Percentiles rank a stretch among this genome's conserved stretches.
phyloP scores from a whole-genome alignment of 2,797 vertebrate genomes.

The Enoplosus armatus region DNA sequence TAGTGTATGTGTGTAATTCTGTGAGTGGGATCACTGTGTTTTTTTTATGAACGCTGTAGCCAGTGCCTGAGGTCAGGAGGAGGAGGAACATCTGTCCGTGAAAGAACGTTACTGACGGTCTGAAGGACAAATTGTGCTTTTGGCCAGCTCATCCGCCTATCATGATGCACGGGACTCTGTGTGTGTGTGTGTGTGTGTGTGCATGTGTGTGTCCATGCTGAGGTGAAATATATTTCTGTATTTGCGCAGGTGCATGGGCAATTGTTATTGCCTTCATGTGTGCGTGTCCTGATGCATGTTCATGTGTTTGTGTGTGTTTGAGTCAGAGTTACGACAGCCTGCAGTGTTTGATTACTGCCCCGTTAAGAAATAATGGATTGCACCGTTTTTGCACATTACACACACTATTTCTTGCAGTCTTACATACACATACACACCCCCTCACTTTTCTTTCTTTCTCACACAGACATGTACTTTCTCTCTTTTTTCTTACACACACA shows the following conservation, averaged over 20 bases:
- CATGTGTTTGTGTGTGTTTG: slow-evolving; percentile 30
- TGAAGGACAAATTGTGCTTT: slow-evolving; percentile 68
- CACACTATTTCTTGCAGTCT: slow-evolving; percentile 20
- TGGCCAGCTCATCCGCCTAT: slow-evolving; percentile 34
- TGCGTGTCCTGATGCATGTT: neutral
- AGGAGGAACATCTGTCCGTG: slow-evolving; percentile 67
- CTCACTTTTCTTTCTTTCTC: slow-evolving; percentile 18
- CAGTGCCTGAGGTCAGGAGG: slow-evolving; percentile 53
- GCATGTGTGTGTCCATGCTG: neutral
- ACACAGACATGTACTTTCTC: neutral
- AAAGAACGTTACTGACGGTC: slow-evolving; percentile 49
- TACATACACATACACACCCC: neutral
- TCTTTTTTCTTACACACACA: slow-evolving; percentile 7
- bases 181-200: slow-evolving; percentile 22
- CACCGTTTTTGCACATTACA: slow-evolving; percentile 63
- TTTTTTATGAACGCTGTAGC: slow-evolving; percentile 17
- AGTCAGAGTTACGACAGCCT: slow-evolving; percentile 44
- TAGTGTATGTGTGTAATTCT: slow-evolving; percentile 2
- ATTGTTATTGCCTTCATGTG: slow-evolving; percentile 20
- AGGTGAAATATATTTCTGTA: slow-evolving; percentile 31
- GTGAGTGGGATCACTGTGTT: slow-evolving; percentile 10
- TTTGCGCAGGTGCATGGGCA: slow-evolving; percentile 35
- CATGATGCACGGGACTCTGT: neutral
- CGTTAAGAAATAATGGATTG: slow-evolving; percentile 73
- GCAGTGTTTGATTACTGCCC: slow-evolving; percentile 68